Base-by-base conservation (phyloP, 2,888 invertebrate species). In the Unio delphinus region DNA sequence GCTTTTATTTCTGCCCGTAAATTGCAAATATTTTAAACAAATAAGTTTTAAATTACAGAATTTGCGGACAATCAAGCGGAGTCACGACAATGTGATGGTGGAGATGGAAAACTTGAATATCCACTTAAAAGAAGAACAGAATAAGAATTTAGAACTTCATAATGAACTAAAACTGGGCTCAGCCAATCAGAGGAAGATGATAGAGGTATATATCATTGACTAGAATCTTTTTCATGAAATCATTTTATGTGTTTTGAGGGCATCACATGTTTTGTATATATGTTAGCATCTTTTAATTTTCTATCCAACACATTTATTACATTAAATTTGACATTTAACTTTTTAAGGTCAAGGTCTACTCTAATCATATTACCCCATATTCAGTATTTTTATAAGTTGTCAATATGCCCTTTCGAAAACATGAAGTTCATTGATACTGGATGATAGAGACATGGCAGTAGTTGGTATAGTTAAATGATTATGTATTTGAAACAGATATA, bases 51-150 rank as follows among this genome's bases (percentile, higher is more conserved):
- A 59, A 54, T 74, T 72, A 45, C 72, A 90, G 90, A 89, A 89
- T 75, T 79, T 89, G 70, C 83, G 80, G 17, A 81, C 83, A 34
- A 78, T 90, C 65, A 89, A 87, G 70, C 74, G 79, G 57, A 89
- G 86, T 70, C 89, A 90, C 76, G 89, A 90, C 72, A 87, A 86
- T 63, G 80, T 90, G 65, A 70, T 90, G 64, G 80, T 83, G 72
- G 89, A 90, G 74, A 87, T 90, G 87, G 90, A 90, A 67, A 83
- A 80, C 45, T 75, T 88, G 17, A 88, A 89, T 68, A 73, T 84
- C 67, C 87, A 88, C 74, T 75, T 90, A 66, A 89, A 89, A 76
- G 86, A 88, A 64, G 90, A 90, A 75, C 88, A 90, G 76, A 87
- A 84, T 72, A 83, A 84, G 66, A 81, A 79, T 26, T 76, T 89